Conservation (phyloP, 1,140 invertebrate species). For the Ceratina australensis region DNA sequence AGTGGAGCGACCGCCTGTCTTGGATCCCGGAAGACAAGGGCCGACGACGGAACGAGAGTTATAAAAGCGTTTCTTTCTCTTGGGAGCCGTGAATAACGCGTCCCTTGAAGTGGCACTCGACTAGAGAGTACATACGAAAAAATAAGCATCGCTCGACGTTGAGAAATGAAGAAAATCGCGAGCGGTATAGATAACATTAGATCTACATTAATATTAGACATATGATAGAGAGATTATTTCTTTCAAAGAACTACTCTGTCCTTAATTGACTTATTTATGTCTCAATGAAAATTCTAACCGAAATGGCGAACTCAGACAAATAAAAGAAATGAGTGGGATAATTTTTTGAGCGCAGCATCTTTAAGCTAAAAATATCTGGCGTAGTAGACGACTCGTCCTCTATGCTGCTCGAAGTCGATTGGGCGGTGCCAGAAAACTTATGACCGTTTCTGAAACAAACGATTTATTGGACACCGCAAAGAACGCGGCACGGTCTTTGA, state of each 20-base stretch:
- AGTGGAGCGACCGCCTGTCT: constrained; percentile 43
- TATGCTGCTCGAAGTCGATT: too few relatives aligned
- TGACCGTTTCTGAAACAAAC: constrained; percentile 9
- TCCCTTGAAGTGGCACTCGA: constrained; percentile 32
- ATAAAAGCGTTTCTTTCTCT: constrained; percentile 46
- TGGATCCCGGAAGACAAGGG: constrained; percentile 33
- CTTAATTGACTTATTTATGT: too few relatives aligned
- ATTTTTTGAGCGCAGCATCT: too few relatives aligned
- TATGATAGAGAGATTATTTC: not conserved
- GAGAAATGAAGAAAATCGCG: not conserved
- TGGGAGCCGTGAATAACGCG: constrained; percentile 23
- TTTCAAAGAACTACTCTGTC: not conserved
- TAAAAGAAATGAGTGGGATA: too few relatives aligned
- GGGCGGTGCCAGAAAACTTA: constrained; percentile 10
- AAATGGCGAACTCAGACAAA: too few relatives aligned
- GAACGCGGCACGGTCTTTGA: constrained; percentile 22
- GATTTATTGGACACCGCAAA: constrained; percentile 9
- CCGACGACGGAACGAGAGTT: constrained; percentile 43
- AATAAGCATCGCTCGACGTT: not conserved
- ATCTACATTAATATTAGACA: too few relatives aligned
- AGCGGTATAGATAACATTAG: too few relatives aligned
- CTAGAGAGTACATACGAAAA: not conserved
- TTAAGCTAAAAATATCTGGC: not conserved
- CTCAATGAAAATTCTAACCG: too few relatives aligned
- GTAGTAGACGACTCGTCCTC: not conserved